phyloP scores from a whole-genome alignment of 2,888 invertebrate species.

The Orthosia cruda region DNA sequence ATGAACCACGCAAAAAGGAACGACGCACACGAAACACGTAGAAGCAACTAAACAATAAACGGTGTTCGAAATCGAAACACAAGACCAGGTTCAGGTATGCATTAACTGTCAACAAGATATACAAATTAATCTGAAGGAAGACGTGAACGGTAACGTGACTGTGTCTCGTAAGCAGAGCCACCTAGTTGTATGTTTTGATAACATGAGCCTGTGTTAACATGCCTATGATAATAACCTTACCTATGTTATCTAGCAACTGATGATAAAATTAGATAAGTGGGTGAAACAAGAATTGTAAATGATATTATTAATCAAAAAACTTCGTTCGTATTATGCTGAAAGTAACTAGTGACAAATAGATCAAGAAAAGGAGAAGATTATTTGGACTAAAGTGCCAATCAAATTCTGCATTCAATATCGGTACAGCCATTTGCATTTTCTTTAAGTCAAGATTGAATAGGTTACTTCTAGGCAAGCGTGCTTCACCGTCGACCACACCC shows the following conservation, averaged over 20 bases:
- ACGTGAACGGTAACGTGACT: slow-evolving; percentile 26
- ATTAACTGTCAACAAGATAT: slow-evolving; percentile 2
- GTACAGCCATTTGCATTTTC: too few species aligned
- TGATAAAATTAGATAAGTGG: slow-evolving; percentile 64
- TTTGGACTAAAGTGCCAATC: not conserved
- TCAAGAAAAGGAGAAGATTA: not conserved
- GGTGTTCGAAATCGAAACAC: not conserved
- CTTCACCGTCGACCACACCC: too few species aligned
- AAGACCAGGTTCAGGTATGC: slow-evolving; percentile 17
- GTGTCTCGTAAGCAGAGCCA: slow-evolving; percentile 26
- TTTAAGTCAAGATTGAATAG: too few species aligned
- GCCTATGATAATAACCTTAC: slow-evolving; percentile 62
- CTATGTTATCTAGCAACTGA: slow-evolving; percentile 61
- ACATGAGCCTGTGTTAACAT: slow-evolving; percentile 63
- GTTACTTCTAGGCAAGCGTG: too few species aligned
- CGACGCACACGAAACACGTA: not conserved
- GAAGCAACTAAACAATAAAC: not conserved
- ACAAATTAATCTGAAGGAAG: slow-evolving; percentile 20
- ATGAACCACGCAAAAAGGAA: not conserved
- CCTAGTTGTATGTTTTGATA: slow-evolving; percentile 61
- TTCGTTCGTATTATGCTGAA: not conserved
- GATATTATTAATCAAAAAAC: not conserved
- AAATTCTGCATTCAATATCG: not conserved
- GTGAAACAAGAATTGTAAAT: slow-evolving; percentile 52
- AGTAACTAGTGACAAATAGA: not conserved